Evolutionary conservation across 2,888 invertebrate species (phyloP), one percentile per base, ranked within the genome.

Genomic region (Agrotis clavis): DNA sequence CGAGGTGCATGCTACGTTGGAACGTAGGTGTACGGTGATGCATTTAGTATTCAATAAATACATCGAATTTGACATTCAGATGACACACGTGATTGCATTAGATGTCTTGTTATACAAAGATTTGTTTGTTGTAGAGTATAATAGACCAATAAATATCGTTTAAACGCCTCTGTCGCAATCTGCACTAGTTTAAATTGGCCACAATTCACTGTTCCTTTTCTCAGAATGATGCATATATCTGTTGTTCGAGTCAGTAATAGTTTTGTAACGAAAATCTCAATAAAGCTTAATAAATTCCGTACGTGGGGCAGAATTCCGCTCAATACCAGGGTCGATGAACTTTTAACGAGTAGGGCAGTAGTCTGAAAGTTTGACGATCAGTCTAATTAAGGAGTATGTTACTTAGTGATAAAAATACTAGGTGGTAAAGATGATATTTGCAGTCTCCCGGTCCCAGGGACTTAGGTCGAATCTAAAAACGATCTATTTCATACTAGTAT

Each of bases 1-100:
- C 74, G 81, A 79, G 64, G 18, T 54, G 71, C 71, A 81, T 65
- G 67, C 54, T 67, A 67, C 63, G 54, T 70, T 14, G 61, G 45
- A 19, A 69, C 48, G 82, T 82, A 77, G 84, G 82, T 53, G 81
- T 77, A 51, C 50, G 76, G 78, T 84, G 79, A 82, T 81, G 84
- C 78, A 84, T 71, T 74, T 71, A 68, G 54, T 74, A 63, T 79
- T 74, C 74, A 66, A 82, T 70, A 70, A 82, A 45, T 45, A 51
- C 62, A 73, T 53, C 19, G 14, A 25, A 61, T 82, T 64, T 69
- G 79, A 74, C 83, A 67, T 82, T 82, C 74, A 66, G 68, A 79
- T 73, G 73, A 57, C 74, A 63, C 51, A 69, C 73, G 77, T 65
- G 54, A 64, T 71, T 67, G 51, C 51, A 53, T 30, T 66, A 21